Evolutionary conservation across 2,797 vertebrate genomes (phyloP), one percentile per base, ranked within the genome.

Genomic region (Girardinus metallicus): DNA sequence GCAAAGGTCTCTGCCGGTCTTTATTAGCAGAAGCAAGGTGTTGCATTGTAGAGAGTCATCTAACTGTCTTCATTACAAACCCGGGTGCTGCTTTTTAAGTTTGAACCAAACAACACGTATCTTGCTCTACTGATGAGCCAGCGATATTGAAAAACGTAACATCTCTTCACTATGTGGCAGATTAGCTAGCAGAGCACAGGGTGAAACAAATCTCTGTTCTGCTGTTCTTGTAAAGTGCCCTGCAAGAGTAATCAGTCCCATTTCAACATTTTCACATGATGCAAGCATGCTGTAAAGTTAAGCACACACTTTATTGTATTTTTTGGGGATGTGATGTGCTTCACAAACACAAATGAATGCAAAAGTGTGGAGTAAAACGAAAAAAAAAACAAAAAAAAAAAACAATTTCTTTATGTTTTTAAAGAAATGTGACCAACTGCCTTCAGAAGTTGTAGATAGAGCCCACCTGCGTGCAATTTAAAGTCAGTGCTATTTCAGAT

Each of bases 41-140:
- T 71, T 77, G 83, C 72, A 66, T 74, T 39, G 79, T 79, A 83
- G 83, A 78, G 82, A 79, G 71, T 36, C 0, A 4, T 66, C 21
- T 77, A 85, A 77, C 83, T 71, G 73, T 86, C 82, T 60, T 7
- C 62, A 81, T 87, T 85, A 88, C 66, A 84, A 41, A 85, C 80
- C 86, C 76, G 43, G 77, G 75, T 34, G 10, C 78, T 83, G 74
- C 76, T 74, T 70, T 83, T 83, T 66, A 75, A 43, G 84, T 80
- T 84, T 47, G 73, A 83, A 57, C 71, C 62, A 80, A 86, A 86
- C 83, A 84, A 86, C 85, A 80, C 1, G 12, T 39, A 66, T 83
- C 83, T 84, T 78, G 21, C 76, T 71, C 43, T 81, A 62, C 80
- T 79, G 85, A 91, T 92, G 87, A 93, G 78, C 74, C 86, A 88